Evolutionary conservation across 2,888 invertebrate species (phyloP).

Genomic region (Pharmacophagus antenor): DNA sequence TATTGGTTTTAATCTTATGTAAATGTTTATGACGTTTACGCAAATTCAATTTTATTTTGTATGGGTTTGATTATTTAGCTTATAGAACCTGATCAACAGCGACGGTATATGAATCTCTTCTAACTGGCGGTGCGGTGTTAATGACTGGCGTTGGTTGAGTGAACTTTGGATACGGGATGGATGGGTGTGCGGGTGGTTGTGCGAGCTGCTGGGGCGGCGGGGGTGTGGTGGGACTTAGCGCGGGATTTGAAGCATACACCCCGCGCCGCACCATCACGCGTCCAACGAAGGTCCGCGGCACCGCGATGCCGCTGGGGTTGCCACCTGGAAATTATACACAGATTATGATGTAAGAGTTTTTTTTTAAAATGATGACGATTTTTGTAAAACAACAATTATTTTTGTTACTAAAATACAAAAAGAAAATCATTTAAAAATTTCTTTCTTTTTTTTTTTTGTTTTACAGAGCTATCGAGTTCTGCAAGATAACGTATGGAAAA

Average conservation of each 20-base stretch:
- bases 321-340: conserved; percentile 30
- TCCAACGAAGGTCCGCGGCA: conserved; percentile 38
- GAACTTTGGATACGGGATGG: conserved; percentile 31
- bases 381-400: too few relatives aligned
- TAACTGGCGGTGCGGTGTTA: conserved; percentile 37
- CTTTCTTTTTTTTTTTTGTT: too few relatives aligned
- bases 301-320: conserved; percentile 34
- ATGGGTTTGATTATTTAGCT: neutral
- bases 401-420: too few relatives aligned
- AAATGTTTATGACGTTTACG: too few relatives aligned
- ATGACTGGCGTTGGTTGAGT: conserved; percentile 35
- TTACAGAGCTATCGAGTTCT: too few relatives aligned
- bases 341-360: neutral
- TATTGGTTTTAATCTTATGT: too few relatives aligned
- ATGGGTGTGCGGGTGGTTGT: conserved; percentile 52
- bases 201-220: conserved; percentile 36
- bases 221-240: conserved; percentile 56
- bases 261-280: conserved; percentile 45
- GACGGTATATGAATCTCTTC: conserved; percentile 46
- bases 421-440: too few relatives aligned
- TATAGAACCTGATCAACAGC: conserved; percentile 35
- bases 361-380: too few relatives aligned
- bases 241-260: conserved; percentile 43
- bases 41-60: neutral
- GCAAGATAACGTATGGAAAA: too few relatives aligned